Percentiles rank a stretch among this genome's conserved stretches.
phyloP scores from a whole-genome alignment of 2,113 vertebrate species.

The Atrichornis clamosus region DNA sequence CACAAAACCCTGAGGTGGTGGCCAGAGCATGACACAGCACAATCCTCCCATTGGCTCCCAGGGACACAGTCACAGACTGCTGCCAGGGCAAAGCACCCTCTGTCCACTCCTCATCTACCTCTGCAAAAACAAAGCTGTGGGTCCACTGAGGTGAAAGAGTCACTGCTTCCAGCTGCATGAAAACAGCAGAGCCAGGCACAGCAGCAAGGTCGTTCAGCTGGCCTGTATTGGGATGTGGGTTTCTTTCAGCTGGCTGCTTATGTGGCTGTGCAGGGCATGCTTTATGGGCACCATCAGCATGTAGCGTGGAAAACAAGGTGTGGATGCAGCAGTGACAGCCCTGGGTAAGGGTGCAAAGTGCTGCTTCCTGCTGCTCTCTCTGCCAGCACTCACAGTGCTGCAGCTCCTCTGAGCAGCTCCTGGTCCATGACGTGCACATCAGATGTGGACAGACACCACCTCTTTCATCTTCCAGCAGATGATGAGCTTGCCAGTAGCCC shows the following conservation, averaged over 20 bases:
- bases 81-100: not conserved
- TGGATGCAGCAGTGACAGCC: not conserved
- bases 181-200: not conserved
- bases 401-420: not conserved
- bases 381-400: not conserved
- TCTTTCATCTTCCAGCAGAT: not conserved
- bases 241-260: not conserved
- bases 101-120: not conserved
- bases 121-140: not conserved
- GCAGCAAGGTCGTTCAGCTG: not conserved
- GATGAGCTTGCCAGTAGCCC: not conserved
- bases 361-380: not conserved
- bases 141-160: not conserved
- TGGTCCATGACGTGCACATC: not conserved
- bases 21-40: not conserved
- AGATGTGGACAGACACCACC: not conserved
- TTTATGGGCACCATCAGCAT: not conserved
- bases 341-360: not conserved
- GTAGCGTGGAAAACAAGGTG: rapidly evolving
- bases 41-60: not conserved
- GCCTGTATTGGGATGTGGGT: not conserved
- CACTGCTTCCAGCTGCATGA: not conserved
- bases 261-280: not conserved
- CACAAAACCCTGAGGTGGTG: not conserved
- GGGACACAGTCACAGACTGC: rapidly evolving